phyloP scores from a whole-genome alignment of 2,888 invertebrate genomes.

The Galeopsomyia nigrocyanea region DNA sequence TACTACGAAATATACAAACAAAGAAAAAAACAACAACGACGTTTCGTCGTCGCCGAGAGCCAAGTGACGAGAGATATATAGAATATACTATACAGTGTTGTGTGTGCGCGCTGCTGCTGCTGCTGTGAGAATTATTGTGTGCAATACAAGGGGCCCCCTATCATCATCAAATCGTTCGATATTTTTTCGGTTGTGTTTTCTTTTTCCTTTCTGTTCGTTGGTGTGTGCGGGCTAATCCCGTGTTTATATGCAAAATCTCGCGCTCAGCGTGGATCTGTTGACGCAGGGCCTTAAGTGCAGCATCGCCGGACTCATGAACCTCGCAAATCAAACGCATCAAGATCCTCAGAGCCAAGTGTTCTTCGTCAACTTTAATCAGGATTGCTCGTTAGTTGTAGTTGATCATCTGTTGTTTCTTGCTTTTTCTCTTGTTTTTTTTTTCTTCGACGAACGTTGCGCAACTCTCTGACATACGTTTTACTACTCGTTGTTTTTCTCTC shows the following conservation, averaged over 20 bases:
- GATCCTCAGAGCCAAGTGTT: slow-evolving; percentile 87
- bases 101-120: no score
- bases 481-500: neutral
- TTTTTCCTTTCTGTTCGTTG: no score
- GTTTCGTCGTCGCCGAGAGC: no score
- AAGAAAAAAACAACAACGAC: no score
- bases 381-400: slow-evolving; percentile 88
- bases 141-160: no score
- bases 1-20: no score
- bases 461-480: neutral
- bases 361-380: slow-evolving; percentile 98
- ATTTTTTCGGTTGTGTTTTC: no score
- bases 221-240: no score
- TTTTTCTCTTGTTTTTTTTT: slow-evolving; percentile 3
- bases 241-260: slow-evolving; percentile 69
- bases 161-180: no score
- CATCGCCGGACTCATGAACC: slow-evolving; percentile 85
- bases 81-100: no score
- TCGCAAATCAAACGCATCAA: slow-evolving; percentile 79
- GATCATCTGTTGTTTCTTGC: neutral
- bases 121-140: no score
- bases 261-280: slow-evolving; percentile 70
- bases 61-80: no score
- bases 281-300: slow-evolving; percentile 70
- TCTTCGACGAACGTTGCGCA: neutral